These are phyloP conservation scores for Dascillus cervinus DNA, from an alignment of 2,888 invertebrate species.

Conservation along the genomic window DNA sequence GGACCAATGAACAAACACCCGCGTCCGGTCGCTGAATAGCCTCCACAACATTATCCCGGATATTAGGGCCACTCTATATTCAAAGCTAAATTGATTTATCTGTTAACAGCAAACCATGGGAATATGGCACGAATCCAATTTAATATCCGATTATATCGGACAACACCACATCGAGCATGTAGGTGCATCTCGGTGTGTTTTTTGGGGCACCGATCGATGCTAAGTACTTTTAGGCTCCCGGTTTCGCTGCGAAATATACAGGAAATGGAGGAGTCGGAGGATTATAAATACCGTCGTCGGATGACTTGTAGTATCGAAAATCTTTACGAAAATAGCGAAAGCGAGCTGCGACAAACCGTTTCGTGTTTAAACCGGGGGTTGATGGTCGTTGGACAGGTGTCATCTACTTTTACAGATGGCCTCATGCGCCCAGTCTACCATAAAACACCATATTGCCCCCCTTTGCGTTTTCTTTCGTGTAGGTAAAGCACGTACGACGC, in stretches of 20 bases:
- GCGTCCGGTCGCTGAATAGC: constrained; percentile 4
- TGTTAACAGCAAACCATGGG: constrained; percentile 5
- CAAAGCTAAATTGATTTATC: constrained; percentile 13
- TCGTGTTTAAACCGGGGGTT: too few relatives aligned
- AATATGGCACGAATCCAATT: constrained; percentile 14
- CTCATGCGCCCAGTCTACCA: constrained; percentile 12
- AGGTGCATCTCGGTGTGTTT: too few relatives aligned
- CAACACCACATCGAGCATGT: too few relatives aligned
- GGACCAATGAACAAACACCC: constrained; percentile 13
- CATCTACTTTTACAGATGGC: constrained; percentile 13
- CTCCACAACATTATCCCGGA: too few relatives aligned
- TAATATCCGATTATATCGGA: too few relatives aligned
- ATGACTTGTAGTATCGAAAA: constrained; percentile 7
- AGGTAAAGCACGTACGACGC: too few relatives aligned
- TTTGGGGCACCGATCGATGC: constrained; percentile 7
- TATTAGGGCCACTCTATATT: too few relatives aligned
- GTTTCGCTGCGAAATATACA: constrained; percentile 4
- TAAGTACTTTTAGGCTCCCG: constrained; percentile 5
- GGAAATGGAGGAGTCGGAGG: constrained; percentile 4
- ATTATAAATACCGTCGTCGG: constrained; percentile 6
- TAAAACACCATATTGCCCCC: constrained; percentile 11
- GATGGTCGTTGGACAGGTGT: constrained; percentile 13
- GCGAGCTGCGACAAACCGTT: too few relatives aligned
- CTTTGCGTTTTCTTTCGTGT: too few relatives aligned
- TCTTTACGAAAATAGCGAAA: too few relatives aligned